phyloP scores from a whole-genome alignment of 2,888 invertebrate genomes.

The Halictus quadricinctus region DNA sequence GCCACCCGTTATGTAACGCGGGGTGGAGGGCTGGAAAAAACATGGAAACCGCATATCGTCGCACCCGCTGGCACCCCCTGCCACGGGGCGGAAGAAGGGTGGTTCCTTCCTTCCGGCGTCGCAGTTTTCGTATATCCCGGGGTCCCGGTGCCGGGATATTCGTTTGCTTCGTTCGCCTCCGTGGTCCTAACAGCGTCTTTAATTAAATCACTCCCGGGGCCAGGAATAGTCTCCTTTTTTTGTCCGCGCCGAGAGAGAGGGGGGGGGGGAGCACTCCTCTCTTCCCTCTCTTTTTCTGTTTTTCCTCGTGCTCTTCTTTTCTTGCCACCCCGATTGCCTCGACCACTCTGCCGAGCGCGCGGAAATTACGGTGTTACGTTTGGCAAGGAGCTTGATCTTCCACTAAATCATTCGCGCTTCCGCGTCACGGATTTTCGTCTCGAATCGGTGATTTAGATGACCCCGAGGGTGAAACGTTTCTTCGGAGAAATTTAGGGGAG shows the following conservation, averaged over 20 bases:
- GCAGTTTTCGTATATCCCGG: constrained; percentile 61
- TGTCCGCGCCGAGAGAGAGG: background rate
- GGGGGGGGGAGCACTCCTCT: background rate
- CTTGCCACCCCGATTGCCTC: constrained; percentile 29
- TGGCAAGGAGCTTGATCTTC: constrained; percentile 51
- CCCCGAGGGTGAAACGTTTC: background rate
- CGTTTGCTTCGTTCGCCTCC: constrained; percentile 60
- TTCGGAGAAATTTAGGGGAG: background rate
- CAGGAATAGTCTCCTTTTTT: constrained; percentile 65
- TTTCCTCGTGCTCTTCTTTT: constrained; percentile 7
- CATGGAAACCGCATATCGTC: constrained; percentile 83
- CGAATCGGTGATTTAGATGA: constrained; percentile 18
- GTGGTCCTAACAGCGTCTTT: constrained; percentile 74
- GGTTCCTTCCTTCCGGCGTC: constrained; percentile 81
- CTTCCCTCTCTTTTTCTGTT: constrained; percentile 7
- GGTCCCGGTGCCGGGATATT: constrained; percentile 2
- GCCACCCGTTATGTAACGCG: constrained; percentile 73
- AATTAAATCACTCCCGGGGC: constrained; percentile 75
- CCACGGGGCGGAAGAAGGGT: constrained; percentile 54
- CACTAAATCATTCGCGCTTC: constrained; percentile 56
- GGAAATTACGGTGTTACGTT: constrained; percentile 63
- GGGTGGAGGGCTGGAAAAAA: constrained; percentile 80
- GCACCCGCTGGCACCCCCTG: constrained; percentile 70
- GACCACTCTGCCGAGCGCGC: constrained; percentile 51
- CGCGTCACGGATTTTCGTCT: constrained; percentile 38